Conservation (phyloP, 2,113 vertebrate species). For the Saguinus midas region DNA sequence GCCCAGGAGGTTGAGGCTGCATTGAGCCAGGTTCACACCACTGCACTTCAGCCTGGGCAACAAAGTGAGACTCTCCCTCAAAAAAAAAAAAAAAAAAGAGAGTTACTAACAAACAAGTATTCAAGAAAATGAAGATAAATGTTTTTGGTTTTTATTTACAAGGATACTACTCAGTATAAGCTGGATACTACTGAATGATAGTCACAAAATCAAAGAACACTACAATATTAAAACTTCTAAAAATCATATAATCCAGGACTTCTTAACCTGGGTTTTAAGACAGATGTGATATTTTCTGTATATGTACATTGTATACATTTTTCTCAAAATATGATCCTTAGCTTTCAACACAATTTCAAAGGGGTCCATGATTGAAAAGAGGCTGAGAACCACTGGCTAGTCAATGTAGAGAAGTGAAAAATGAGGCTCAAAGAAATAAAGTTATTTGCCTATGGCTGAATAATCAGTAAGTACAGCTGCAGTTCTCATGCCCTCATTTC, state of each 20-base stretch:
- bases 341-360: conserved; percentile 28
- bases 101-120: background rate
- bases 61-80: too few species aligned
- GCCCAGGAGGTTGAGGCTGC: too few species aligned
- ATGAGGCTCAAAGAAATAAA: background rate
- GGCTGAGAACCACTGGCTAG: background rate
- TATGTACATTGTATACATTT: background rate
- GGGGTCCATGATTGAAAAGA: background rate
- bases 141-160: background rate
- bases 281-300: background rate
- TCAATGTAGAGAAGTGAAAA: background rate
- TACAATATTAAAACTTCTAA: background rate
- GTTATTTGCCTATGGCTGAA: background rate
- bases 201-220: background rate
- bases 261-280: background rate
- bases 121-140: background rate
- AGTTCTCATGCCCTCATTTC: background rate
- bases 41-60: too few species aligned
- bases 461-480: background rate
- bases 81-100: too few species aligned
- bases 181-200: background rate
- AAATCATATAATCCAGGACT: background rate
- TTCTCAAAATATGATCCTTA: background rate
- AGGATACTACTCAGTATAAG: background rate
- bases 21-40: too few species aligned